Percentiles rank a stretch among this genome's conserved stretches.
Evolutionary conservation across 2,888 invertebrate species (phyloP).

Genomic region (Teleiodes luculella): DNA sequence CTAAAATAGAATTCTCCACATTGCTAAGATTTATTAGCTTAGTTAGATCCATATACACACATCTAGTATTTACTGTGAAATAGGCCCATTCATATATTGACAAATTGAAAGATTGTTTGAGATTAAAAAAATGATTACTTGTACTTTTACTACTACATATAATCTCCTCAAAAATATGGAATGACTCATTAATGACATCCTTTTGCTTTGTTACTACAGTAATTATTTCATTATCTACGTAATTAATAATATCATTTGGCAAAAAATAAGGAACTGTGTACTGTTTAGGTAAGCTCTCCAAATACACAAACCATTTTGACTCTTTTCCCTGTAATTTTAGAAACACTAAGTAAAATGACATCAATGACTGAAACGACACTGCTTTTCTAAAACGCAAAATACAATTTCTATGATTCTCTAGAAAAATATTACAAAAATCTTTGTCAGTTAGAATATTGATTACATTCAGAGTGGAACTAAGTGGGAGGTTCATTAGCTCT

Average conservation of each 20-base stretch:
- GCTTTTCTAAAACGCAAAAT: constrained; percentile 49
- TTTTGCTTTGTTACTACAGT: constrained; percentile 73
- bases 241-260: constrained; percentile 70
- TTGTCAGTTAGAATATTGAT: constrained; percentile 76
- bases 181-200: constrained; percentile 64
- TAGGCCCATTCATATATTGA: constrained; percentile 87
- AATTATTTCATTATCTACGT: constrained; percentile 78
- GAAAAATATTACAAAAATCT: constrained; percentile 71
- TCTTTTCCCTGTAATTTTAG: constrained; percentile 78
- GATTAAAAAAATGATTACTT: constrained; percentile 59
- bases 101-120: constrained; percentile 65
- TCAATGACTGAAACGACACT: constrained; percentile 83
- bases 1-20: constrained; percentile 53
- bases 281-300: constrained; percentile 82
- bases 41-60: constrained; percentile 83
- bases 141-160: constrained; percentile 50
- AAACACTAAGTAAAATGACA: constrained; percentile 85
- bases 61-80: constrained; percentile 90
- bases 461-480: constrained; percentile 78
- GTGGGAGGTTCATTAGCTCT: constrained; percentile 79
- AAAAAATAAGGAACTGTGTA: constrained; percentile 86
- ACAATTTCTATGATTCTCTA: constrained; percentile 65
- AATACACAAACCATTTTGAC: constrained; percentile 81
- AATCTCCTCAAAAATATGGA: constrained; percentile 64
- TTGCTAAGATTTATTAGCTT: constrained; percentile 65